A percentile compares a stretch with the other conserved stretches of the same genome.
Conservation (phyloP, 1,140 invertebrate genomes). For the Penaeus indicus region DNA sequence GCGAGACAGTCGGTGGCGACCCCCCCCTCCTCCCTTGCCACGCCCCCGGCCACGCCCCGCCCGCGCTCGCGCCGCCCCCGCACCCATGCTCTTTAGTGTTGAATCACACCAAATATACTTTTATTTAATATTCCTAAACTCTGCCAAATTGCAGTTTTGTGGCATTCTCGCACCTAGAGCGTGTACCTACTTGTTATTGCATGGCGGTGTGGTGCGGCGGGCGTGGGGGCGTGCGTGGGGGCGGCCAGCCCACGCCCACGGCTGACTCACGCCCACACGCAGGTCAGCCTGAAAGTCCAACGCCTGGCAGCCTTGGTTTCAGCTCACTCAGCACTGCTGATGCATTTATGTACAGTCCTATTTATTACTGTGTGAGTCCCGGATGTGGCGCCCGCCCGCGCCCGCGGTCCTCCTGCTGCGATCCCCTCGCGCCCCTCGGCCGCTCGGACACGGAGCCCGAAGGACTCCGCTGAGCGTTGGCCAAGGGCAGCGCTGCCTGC, state of each 20-base stretch:
- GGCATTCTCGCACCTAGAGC: constrained; percentile 27
- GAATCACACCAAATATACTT: no score
- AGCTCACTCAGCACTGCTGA: constrained; percentile 60
- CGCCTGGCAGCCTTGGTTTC: constrained; percentile 55
- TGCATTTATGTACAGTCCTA: constrained; percentile 63
- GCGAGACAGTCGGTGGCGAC: constrained; percentile 12
- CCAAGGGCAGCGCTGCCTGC: no score
- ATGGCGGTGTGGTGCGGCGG: constrained; percentile 27
- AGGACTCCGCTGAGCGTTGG: neutral
- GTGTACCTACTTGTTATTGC: constrained; percentile 33
- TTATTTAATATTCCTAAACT: constrained; percentile 28
- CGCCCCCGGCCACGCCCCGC: neutral
- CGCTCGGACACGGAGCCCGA: neutral
- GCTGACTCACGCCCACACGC: neutral
- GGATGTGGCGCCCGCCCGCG: constrained; percentile 29
- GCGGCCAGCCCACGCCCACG: neutral
- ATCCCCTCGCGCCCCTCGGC: neutral
- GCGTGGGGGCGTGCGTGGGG: neutral
- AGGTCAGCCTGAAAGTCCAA: constrained; percentile 24
- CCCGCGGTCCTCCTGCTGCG: neutral
- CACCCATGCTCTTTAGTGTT: no score
- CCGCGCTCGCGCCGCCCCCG: no score
- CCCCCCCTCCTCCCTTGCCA: neutral
- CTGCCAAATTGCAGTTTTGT: constrained; percentile 37
- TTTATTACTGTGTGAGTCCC: constrained; percentile 56